Percentiles rank a stretch among this genome's conserved stretches.
phyloP scores from a whole-genome alignment of 2,113 vertebrate genomes.

The Arenaria interpres region DNA sequence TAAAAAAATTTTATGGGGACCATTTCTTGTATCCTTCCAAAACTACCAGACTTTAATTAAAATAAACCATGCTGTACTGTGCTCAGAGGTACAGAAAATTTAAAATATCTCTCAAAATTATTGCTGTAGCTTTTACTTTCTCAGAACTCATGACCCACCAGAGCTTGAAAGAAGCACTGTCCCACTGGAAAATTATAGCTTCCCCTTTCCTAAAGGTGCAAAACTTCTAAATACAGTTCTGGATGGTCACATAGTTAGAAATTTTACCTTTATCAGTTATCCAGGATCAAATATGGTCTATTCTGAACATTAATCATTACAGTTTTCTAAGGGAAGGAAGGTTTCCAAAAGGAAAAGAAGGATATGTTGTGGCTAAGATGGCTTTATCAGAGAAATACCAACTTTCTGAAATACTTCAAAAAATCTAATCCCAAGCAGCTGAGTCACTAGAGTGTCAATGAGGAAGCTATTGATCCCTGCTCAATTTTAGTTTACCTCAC shows the following conservation, averaged over 20 bases:
- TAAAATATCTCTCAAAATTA: not conserved
- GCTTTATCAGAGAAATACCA: not conserved
- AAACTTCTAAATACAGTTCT: not conserved
- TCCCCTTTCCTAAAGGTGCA: not conserved
- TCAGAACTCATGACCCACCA: not conserved
- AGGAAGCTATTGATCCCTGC: not conserved
- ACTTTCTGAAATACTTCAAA: not conserved
- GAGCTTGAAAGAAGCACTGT: not conserved
- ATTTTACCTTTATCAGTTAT: not conserved
- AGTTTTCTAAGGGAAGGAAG: not conserved
- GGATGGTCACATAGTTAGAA: not conserved
- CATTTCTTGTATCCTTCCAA: conserved; percentile 21
- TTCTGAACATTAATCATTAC: not conserved
- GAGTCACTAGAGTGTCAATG: not conserved
- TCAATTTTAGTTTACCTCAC: not conserved
- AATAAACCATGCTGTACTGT: not conserved
- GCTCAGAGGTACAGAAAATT: not conserved
- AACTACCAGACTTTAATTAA: conserved; percentile 35
- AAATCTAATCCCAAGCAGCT: not conserved
- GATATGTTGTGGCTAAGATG: not conserved
- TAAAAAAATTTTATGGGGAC: conserved; percentile 33
- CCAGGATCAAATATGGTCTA: not conserved
- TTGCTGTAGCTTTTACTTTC: not conserved
- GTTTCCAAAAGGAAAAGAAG: not conserved
- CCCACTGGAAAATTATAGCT: not conserved